These are phyloP conservation scores for Drosophila parthenogenetica DNA, from an alignment of 2,888 invertebrate genomes.

Conservation along the genomic window DNA sequence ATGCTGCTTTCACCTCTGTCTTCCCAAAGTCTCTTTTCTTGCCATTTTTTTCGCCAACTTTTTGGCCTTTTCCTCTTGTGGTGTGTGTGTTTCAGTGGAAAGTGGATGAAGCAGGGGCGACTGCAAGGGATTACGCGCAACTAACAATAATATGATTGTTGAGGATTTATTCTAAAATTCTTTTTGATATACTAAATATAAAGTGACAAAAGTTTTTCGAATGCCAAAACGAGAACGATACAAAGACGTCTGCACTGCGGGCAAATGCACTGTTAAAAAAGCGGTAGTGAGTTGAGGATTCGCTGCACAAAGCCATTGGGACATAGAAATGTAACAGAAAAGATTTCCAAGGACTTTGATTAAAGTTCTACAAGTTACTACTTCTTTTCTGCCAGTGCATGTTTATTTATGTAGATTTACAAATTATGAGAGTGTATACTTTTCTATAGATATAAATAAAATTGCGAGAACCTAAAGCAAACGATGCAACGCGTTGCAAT, in stretches of 20 bases:
- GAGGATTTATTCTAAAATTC: slow-evolving; percentile 19
- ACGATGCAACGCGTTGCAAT: background rate
- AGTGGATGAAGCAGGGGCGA: too few species aligned
- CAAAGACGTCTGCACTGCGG: background rate
- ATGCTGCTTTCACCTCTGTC: slow-evolving; percentile 1
- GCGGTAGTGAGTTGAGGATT: background rate
- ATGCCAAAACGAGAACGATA: slow-evolving; percentile 17
- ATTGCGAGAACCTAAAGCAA: slow-evolving; percentile 18
- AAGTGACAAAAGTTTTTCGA: slow-evolving; percentile 23
- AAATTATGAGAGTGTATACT: slow-evolving; percentile 17
- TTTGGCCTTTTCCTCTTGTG: background rate
- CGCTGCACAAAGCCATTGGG: too few species aligned
- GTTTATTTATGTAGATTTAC: slow-evolving; percentile 10
- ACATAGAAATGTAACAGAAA: too few species aligned
- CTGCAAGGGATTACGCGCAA: slow-evolving; percentile 12
- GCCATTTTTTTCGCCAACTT: background rate
- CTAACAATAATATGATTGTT: slow-evolving; percentile 47
- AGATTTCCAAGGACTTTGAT: background rate
- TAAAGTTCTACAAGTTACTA: background rate
- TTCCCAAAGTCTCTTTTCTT: background rate
- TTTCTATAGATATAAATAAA: slow-evolving; percentile 48
- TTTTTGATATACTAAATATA: slow-evolving; percentile 13
- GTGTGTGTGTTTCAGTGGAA: too few species aligned
- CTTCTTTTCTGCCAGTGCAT: slow-evolving; percentile 23
- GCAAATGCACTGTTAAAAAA: background rate